Evolutionary conservation across 2,888 invertebrate species (phyloP), one percentile per base, ranked within the genome.

Genomic region (Orthonevra nobilis): DNA sequence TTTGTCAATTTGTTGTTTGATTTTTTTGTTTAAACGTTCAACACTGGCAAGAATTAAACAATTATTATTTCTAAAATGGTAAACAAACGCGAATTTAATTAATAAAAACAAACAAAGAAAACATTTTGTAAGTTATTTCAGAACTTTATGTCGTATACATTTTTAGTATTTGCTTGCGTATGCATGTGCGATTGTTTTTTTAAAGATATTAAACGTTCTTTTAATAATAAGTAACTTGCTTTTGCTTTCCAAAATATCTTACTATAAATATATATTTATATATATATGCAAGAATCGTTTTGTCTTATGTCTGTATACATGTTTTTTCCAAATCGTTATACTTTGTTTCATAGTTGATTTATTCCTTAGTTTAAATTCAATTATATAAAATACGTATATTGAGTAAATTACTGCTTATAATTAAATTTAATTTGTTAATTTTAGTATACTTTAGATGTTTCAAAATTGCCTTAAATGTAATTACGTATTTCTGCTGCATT

Each of bases 401-500:
- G 72, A 72, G 77, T 77, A 77, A 77, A 77, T 77, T 72, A 72
- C 70, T 77, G 77, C 64, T 72, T 72, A 72, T 58, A 26, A 66
- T 46, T 72, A 72, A 60, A n/a, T 23, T 73, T 46, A 72, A 60
- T 68, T 73, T 60, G 46, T 69, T 64, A 36, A 44, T 70, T 72
- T 61, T 42, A 68, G 68, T 74, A 69, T 81, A 81, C 70, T 54
- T 69, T 64, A 63, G 68, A 56, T 61, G 19, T 60, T 77, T 77
- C 46, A 58, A 77, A 77, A 70, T 46, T 66, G 60, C 60, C 82
- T 81, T 82, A 81, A 61, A 34, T 74, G 15, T 74, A 79, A 63
- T 82, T 81, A 81, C 77, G 81, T 81, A 81, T 82, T 79, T 82
- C 40, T 81, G 73, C 70, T 70, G 81, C 48, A 48, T 54, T 77